phyloP scores from a whole-genome alignment of 2,113 vertebrate genomes.

The Corythornis vintsioides region DNA sequence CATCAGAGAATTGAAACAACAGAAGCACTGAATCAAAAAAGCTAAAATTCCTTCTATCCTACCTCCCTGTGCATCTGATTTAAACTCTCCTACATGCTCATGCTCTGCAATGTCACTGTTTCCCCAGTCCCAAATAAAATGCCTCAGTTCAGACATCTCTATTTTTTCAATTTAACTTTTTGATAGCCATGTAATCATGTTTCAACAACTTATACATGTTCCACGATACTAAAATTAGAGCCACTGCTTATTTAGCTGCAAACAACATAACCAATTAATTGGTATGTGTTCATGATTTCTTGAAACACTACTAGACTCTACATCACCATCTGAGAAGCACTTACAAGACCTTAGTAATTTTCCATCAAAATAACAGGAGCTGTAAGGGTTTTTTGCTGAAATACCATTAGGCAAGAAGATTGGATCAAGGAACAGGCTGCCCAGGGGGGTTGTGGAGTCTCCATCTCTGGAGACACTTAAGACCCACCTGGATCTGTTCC shows the following conservation, averaged over 20 bases:
- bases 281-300: not conserved
- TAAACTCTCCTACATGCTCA: not conserved
- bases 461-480: too few relatives aligned
- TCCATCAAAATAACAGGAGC: not conserved
- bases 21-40: not conserved
- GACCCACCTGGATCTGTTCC: too few relatives aligned
- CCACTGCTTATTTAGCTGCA: not conserved
- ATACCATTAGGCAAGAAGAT: not conserved
- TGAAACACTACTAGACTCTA: not conserved
- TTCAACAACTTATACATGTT: not conserved
- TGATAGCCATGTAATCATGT: not conserved
- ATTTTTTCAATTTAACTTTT: not conserved
- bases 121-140: not conserved
- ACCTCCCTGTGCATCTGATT: not conserved
- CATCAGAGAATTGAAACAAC: constrained; percentile 8
- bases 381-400: not conserved
- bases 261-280: not conserved
- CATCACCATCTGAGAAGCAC: not conserved
- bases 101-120: not conserved
- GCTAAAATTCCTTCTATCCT: not conserved
- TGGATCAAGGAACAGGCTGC: not conserved
- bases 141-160: not conserved
- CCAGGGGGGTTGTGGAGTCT: too few relatives aligned
- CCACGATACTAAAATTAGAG: not conserved
- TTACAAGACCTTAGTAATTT: not conserved